Evolutionary conservation across 2,797 vertebrate species (phyloP), one percentile per base, ranked within the genome.

Genomic region (Melanotaenia trifasciata): DNA sequence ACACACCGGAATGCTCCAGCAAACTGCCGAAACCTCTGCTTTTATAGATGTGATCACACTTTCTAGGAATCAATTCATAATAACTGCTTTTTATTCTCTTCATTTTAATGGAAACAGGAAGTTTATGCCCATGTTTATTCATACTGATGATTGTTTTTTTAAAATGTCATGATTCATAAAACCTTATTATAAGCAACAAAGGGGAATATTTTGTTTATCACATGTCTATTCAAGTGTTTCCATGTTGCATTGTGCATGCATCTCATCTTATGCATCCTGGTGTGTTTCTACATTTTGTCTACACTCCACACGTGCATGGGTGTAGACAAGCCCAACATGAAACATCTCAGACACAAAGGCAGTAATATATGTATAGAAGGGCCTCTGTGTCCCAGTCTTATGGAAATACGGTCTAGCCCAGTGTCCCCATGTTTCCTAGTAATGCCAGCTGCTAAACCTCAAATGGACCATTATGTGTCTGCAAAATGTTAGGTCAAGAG

Each of bases 391-490:
- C 92, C 88, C 90, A 90, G 79, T 91, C 90, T 88, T 94, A 94
- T 94, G 93, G 93, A 93, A 93, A 94, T 93, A 84, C 57, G 82
- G 90, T 89, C 89, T 82, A 68, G 84, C 88, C 78, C 84, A 78
- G 80, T 84, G 87, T 89, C 85, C 83, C 87, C 66, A 5, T 79
- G 75, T 82, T 83, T 67, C 67, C 84, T 78, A 81, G 84, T 90
- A 89, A 90, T 87, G 84, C 88, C 85, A 90, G 84, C 89, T 89
- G 86, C 87, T 87, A 88, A 91, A 86, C 88, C 90, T 89, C 93
- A 90, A 94, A 92, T 90, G 87, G 84, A 94, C 89, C 84, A 92
- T 94, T 93, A 93, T 91, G 81, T 84, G 82, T 91, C 87, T 90
- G 82, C 81, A 88, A 88, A 87, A 88, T 87, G 85, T 88, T 85